phyloP scores from a whole-genome alignment of 2,113 vertebrate genomes.

The Cisticola juncidis region DNA sequence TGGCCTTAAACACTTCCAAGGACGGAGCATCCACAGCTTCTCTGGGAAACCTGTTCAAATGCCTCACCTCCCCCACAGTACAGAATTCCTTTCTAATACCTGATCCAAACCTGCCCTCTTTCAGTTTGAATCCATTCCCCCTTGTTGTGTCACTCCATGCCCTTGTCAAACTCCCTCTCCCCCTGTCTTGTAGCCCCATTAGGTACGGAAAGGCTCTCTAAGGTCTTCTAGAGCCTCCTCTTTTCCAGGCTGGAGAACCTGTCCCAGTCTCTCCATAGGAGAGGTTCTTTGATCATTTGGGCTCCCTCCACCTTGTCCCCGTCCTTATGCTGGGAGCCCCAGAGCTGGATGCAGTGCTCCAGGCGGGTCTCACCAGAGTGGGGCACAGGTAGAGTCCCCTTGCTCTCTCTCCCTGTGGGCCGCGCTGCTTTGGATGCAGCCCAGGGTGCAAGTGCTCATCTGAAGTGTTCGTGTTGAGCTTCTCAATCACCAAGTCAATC shows the following conservation, averaged over 20 bases:
- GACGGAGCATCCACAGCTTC: neutral
- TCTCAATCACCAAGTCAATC: neutral
- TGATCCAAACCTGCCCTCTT: neutral
- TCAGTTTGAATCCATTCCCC: neutral
- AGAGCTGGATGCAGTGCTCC: neutral
- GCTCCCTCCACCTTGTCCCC: neutral
- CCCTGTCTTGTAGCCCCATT: neutral
- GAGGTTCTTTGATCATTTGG: neutral
- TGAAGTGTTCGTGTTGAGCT: neutral
- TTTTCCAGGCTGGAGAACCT: neutral
- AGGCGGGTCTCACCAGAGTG: neutral
- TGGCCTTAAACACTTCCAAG: neutral
- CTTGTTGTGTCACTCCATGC: neutral
- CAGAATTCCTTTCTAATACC: neutral
- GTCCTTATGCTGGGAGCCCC: rapidly evolving
- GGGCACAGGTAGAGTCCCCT: neutral
- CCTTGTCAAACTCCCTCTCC: neutral
- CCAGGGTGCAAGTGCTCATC: neutral
- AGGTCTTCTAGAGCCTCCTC: neutral
- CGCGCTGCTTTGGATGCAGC: rapidly evolving
- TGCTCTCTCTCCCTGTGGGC: rapidly evolving
- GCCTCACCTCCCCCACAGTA: neutral
- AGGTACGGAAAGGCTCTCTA: neutral
- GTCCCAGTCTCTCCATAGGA: neutral
- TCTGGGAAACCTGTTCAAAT: neutral